Base-by-base conservation (phyloP, 2,113 vertebrate genomes). In the Protomyctophum bolini region DNA sequence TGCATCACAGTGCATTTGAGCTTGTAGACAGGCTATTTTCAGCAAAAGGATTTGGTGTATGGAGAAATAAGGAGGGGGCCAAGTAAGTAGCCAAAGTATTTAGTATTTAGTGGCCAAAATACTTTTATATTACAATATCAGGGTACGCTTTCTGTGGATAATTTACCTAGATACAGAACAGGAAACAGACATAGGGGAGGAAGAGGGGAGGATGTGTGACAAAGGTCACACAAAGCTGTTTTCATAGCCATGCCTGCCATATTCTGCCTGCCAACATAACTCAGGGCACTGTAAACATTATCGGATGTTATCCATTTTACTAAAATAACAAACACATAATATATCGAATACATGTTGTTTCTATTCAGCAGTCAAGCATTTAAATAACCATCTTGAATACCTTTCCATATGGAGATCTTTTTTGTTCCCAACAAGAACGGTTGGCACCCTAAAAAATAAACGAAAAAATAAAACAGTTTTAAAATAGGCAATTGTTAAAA, bases 361-460 rank as follows among this genome's bases (percentile, higher is more conserved):
- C 33, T 41, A 41, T 41, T 41, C 3, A 41, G 33, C 33, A 6
- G 33, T 41, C 33, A 41, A 41, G 33, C 33, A 41, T 41, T 41
- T 41, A 41, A 41, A 41, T 41, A 41, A 47, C 21, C 8, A 10
- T 65, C 2, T 47, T 46, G 7, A 59, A 86, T 89, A 95, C 93
- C 94, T 95, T 89, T 95, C 89, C 88, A 93, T 91, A 80, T 94
- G 92, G 66, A 95, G 94, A 73, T 95, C 95, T 6, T 92, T 95
- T 92, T 96, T 95, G 90, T 96, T 96, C 62, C 95, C 95, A 77
- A 95, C 94, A 75, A 96, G 93, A 85, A 96, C 94, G 79, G 95
- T 92, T 0, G 95, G 95, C 73, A 95, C 87, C 73, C 95, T 97
- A 78, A 2, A 89, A 81, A 70, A 54, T 72, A 33, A 84, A 77